phyloP scores from a whole-genome alignment of 2,113 vertebrate genomes.

The Lycaon pictus region DNA sequence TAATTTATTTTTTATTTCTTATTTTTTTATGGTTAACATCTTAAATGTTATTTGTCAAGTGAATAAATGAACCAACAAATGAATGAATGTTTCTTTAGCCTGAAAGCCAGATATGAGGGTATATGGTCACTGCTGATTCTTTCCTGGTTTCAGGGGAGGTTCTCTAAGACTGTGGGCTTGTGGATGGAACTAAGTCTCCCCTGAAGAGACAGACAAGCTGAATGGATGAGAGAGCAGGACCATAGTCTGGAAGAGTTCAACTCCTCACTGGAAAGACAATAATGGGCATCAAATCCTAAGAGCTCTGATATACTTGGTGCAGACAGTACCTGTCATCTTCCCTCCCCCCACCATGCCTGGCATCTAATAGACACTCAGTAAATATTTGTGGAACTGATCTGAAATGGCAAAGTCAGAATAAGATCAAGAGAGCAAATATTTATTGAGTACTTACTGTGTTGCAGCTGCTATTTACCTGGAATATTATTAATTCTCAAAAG shows the following conservation, averaged over 20 bases:
- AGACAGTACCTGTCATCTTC: not conserved
- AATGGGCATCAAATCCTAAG: not conserved
- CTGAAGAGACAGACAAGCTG: not conserved
- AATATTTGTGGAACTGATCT: not conserved
- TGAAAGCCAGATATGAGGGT: too few species aligned
- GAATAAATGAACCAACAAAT: slow-evolving; percentile 23
- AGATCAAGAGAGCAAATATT: slow-evolving; percentile 20
- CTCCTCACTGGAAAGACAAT: not conserved
- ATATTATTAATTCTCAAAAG: not conserved
- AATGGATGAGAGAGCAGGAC: not conserved
- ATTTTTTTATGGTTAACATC: too few species aligned
- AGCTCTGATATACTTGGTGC: not conserved
- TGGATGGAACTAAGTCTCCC: not conserved
- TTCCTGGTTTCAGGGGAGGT: not conserved
- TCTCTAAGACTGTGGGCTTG: not conserved
- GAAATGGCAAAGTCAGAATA: not conserved
- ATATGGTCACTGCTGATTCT: not conserved
- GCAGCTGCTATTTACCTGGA: not conserved
- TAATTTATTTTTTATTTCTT: too few species aligned
- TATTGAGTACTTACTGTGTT: not conserved
- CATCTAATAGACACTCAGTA: not conserved
- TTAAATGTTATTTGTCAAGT: not conserved
- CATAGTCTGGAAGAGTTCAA: not conserved
- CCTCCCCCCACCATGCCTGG: accelerated
- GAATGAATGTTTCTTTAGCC: not conserved